phyloP scores from a whole-genome alignment of 2,888 invertebrate genomes.

The Augochlorella aurata region DNA sequence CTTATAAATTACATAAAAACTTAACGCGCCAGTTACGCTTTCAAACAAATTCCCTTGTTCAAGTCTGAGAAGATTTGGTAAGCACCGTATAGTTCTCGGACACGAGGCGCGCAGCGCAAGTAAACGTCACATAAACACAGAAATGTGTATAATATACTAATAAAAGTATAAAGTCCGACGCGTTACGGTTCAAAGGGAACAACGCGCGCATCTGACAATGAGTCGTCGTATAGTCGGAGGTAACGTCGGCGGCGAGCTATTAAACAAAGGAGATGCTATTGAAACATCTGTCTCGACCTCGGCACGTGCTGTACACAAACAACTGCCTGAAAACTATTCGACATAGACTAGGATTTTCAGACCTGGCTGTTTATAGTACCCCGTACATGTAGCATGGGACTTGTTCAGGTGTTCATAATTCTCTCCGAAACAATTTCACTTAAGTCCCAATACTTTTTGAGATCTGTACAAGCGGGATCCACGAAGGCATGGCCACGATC shows the following conservation, averaged over 20 bases:
- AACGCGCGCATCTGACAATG: slow-evolving; percentile 13
- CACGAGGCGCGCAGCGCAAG: slow-evolving; percentile 10
- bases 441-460: neutral
- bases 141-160: slow-evolving; percentile 26
- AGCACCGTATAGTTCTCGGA: slow-evolving; percentile 23
- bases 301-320: neutral
- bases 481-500: neutral
- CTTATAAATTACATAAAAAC: slow-evolving; percentile 59
- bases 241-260: neutral
- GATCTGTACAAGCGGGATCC: neutral
- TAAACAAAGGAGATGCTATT: neutral
- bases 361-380: neutral
- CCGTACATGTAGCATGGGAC: neutral
- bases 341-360: neutral
- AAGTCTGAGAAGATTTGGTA: slow-evolving; percentile 33
- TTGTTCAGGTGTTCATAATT: neutral
- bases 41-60: slow-evolving; percentile 41
- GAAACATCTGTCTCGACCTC: neutral
- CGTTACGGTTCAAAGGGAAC: neutral
- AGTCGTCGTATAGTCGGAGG: neutral
- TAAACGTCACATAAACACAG: slow-evolving; percentile 35
- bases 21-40: slow-evolving; percentile 60
- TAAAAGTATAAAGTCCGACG: slow-evolving; percentile 32
- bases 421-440: too few species aligned
- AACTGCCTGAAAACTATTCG: neutral